A percentile compares a stretch with the other conserved stretches of the same genome.
Evolutionary conservation across 2,797 vertebrate genomes (phyloP).

Genomic region (Arrhamphus sclerolepis): DNA sequence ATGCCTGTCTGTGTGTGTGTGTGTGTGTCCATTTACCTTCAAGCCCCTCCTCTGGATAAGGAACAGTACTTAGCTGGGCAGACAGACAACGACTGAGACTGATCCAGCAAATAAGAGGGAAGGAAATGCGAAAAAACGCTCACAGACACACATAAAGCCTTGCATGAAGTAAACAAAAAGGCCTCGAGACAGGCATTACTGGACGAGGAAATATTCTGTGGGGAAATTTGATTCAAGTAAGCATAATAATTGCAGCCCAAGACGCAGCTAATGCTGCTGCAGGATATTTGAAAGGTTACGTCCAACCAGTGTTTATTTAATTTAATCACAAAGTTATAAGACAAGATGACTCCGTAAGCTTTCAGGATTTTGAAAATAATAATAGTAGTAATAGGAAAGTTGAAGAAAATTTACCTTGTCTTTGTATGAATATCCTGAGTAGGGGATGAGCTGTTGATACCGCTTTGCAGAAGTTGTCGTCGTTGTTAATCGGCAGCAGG

Average conservation of each 20-base stretch:
- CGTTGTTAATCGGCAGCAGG: constrained; percentile 97
- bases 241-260: constrained; percentile 36
- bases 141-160: constrained; percentile 31
- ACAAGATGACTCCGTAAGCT: not conserved
- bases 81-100: constrained; percentile 67
- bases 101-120: constrained; percentile 69
- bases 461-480: constrained; percentile 98
- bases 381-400: not conserved
- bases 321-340: constrained; percentile 6
- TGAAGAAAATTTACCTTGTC: constrained; percentile 85
- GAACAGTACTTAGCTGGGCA: constrained; percentile 68
- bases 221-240: constrained; percentile 39
- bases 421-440: constrained; percentile 96
- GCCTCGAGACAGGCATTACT: constrained; percentile 52
- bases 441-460: constrained; percentile 94
- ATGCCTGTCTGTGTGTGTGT: not conserved
- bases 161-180: constrained; percentile 68
- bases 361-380: not conserved
- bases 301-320: constrained; percentile 7
- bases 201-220: constrained; percentile 58
- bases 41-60: constrained; percentile 74
- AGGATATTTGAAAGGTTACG: constrained; percentile 21
- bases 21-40: constrained; percentile 60
- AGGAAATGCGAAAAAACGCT: constrained; percentile 49
- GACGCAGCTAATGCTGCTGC: constrained; percentile 22